Percentiles rank a stretch among this genome's conserved stretches.
Evolutionary conservation across 2,797 vertebrate genomes (phyloP).

Genomic region (Nyctibius grandis): DNA sequence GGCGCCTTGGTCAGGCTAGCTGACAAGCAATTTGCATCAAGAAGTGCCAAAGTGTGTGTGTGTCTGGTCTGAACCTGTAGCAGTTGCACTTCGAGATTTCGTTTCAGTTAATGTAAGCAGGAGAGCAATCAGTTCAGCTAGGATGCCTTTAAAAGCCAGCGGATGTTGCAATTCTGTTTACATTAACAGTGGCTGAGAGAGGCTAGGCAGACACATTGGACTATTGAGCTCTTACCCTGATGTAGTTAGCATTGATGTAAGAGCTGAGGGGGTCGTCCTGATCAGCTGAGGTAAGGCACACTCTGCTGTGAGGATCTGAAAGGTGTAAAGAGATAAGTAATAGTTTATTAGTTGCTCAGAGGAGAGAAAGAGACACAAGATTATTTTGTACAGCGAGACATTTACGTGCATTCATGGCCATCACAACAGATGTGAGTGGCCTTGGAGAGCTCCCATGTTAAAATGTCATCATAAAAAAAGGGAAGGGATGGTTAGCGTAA

Average conservation of each 20-base stretch:
- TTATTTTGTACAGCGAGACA: not conserved
- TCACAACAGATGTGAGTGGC: not conserved
- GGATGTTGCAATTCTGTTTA: not conserved
- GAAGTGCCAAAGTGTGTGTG: not conserved
- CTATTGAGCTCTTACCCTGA: constrained; percentile 81
- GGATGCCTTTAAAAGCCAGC: not conserved
- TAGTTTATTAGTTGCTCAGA: not conserved
- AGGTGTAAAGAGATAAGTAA: constrained; percentile 14
- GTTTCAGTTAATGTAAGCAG: not conserved
- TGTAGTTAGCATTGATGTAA: constrained; percentile 98
- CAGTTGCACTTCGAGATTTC: not conserved
- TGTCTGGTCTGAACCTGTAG: not conserved
- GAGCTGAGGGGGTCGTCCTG: constrained; percentile 92
- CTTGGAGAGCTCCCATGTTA: not conserved
- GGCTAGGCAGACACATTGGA: not conserved
- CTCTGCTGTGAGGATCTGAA: constrained; percentile 97
- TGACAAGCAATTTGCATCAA: not conserved
- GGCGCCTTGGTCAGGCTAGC: not conserved
- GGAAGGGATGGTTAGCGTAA: not conserved
- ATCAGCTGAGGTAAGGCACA: constrained; percentile 88
- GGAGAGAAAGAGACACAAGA: not conserved
- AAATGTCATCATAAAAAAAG: not conserved
- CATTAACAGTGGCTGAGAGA: not conserved
- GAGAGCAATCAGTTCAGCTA: not conserved
- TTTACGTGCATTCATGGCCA: not conserved